Percentiles rank a stretch among this genome's conserved stretches.
phyloP scores from a whole-genome alignment of 2,888 invertebrate genomes.

The Meiosimyza platycephala region DNA sequence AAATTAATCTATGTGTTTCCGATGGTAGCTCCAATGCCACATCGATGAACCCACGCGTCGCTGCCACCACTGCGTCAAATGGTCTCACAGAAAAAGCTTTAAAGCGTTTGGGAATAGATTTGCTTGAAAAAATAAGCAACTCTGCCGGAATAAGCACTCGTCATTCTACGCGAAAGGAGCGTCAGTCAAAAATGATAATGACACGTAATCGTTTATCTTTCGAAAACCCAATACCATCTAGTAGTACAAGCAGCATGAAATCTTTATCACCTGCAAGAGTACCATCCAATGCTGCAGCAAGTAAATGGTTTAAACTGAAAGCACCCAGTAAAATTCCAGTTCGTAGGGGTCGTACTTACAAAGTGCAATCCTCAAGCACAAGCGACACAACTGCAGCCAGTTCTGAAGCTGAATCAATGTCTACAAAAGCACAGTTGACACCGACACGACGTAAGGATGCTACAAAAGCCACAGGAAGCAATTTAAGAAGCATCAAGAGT shows the following conservation, averaged over 20 bases:
- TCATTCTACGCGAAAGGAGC: conserved; percentile 51
- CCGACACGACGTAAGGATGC: not conserved
- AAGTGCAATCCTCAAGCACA: not conserved
- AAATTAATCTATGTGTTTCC: no score
- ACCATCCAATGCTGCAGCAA: conserved; percentile 35
- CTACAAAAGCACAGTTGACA: not conserved
- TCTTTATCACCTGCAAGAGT: conserved; percentile 38
- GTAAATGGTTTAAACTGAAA: conserved; percentile 6
- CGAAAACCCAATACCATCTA: conserved; percentile 57
- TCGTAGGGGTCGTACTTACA: not conserved
- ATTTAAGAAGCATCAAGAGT: conserved; percentile 4
- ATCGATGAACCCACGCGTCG: no score
- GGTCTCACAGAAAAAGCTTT: not conserved
- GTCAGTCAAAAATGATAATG: conserved; percentile 50
- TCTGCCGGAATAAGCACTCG: conserved; percentile 46
- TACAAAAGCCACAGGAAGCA: conserved; percentile 11
- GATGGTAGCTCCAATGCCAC: no score
- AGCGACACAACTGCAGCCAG: conserved; percentile 5
- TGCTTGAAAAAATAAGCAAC: not conserved
- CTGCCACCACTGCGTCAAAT: no score
- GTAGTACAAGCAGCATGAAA: conserved; percentile 23
- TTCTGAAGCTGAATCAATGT: conserved; percentile 14
- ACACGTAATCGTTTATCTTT: conserved; percentile 59
- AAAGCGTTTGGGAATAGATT: not conserved
- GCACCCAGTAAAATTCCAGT: conserved; percentile 31